phyloP scores from a whole-genome alignment of 2,113 vertebrate species.

The Pterophyllum scalare region DNA sequence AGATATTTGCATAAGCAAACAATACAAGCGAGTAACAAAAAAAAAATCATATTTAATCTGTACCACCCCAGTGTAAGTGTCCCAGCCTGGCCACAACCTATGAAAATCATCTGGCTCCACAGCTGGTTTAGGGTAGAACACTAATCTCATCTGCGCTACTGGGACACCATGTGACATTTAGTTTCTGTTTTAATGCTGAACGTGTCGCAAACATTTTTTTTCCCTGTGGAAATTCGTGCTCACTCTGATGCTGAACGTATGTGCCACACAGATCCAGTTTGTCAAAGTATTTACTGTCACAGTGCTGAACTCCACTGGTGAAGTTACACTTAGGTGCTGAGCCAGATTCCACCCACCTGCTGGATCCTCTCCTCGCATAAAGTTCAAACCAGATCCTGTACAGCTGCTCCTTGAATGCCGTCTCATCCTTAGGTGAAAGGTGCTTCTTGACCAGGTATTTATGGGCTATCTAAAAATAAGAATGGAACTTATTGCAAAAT shows the following conservation, averaged over 20 bases:
- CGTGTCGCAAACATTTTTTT: neutral
- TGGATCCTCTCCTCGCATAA: conserved; percentile 82
- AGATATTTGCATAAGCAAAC: no score
- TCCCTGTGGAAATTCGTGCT: no score
- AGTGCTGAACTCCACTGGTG: conserved; percentile 28
- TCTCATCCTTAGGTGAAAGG: conserved; percentile 73
- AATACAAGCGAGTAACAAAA: no score
- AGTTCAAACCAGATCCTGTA: conserved; percentile 86
- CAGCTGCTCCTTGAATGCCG: conserved; percentile 82
- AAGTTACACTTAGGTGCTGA: conserved; percentile 1
- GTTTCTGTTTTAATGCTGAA: neutral
- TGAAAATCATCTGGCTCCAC: no score
- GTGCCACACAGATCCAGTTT: neutral
- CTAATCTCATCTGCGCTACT: no score
- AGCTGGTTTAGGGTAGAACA: no score
- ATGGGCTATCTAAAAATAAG: conserved; percentile 78
- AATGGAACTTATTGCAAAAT: neutral
- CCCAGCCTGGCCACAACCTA: no score
- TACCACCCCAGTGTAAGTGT: no score
- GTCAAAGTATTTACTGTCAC: neutral
- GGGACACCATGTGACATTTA: no score
- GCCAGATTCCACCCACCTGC: conserved; percentile 73
- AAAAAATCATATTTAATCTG: no score
- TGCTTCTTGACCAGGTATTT: conserved; percentile 81
- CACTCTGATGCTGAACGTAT: neutral